phyloP scores from a whole-genome alignment of 2,888 invertebrate species.

The Orthonychiurus folsomi region DNA sequence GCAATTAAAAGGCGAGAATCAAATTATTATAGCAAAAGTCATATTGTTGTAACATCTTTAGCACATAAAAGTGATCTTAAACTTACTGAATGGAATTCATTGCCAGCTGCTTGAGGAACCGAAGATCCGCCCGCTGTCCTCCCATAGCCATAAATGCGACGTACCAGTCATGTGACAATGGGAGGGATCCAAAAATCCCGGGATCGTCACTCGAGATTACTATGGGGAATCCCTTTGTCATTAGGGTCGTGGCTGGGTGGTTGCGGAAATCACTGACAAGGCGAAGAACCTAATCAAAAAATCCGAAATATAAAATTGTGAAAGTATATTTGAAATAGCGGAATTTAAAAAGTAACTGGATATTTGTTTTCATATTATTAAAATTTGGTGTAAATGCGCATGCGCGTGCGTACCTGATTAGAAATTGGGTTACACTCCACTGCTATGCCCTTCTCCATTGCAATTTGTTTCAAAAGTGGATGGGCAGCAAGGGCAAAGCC shows the following conservation, averaged over 20 bases:
- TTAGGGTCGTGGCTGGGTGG: conserved; percentile 59
- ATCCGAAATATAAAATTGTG: no score
- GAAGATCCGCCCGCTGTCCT: conserved; percentile 57
- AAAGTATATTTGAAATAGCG: background rate
- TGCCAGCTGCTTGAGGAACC: conserved; percentile 62
- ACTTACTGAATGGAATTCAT: conserved; percentile 52
- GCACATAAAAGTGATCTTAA: background rate
- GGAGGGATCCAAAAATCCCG: conserved; percentile 64
- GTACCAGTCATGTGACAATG: conserved; percentile 67
- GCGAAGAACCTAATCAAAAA: conserved; percentile 54
- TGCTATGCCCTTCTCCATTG: conserved; percentile 55
- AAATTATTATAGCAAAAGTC: background rate
- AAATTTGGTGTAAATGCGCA: conserved; percentile 56
- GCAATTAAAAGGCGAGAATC: conserved; percentile 4
- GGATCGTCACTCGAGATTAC: conserved; percentile 66
- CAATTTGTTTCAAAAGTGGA: conserved; percentile 55
- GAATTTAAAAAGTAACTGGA: conserved; percentile 45
- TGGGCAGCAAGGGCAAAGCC: conserved; percentile 67
- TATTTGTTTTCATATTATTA: conserved; percentile 49
- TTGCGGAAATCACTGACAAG: conserved; percentile 64
- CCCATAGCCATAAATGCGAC: conserved; percentile 67
- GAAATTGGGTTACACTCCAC: conserved; percentile 72
- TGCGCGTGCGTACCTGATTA: conserved; percentile 56
- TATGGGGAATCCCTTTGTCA: conserved; percentile 60
- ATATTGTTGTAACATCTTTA: no score